Evolutionary conservation across 2,888 invertebrate species (phyloP).

Genomic region (Drosophila percnosoma): DNA sequence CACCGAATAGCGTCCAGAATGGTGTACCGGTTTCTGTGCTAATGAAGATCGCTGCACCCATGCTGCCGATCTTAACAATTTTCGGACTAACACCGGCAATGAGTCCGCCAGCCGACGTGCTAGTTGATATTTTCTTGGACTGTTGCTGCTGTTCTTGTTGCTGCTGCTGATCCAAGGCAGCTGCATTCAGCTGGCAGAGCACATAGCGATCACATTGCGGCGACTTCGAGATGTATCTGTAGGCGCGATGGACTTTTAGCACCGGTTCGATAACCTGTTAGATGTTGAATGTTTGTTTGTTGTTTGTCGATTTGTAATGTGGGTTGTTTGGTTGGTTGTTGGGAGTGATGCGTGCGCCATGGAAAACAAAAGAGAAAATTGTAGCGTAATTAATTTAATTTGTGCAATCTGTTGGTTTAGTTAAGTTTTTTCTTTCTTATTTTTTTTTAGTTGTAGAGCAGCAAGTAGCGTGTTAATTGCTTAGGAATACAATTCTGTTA

Average conservation of each 20-base stretch:
- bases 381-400: constrained; percentile 74
- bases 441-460: constrained; percentile 3
- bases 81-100: constrained; percentile 89
- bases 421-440: constrained; percentile 10
- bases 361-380: constrained; percentile 58
- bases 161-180: constrained; percentile 84
- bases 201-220: constrained; percentile 92
- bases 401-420: constrained; percentile 44
- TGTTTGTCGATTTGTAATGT: constrained; percentile 17
- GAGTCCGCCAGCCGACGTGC: constrained; percentile 83
- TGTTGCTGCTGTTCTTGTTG: constrained; percentile 84
- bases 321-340: constrained; percentile 23
- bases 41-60: constrained; percentile 91
- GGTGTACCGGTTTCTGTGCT: constrained; percentile 90
- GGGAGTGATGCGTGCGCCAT: constrained; percentile 37
- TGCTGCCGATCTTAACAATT: constrained; percentile 90
- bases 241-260: constrained; percentile 92
- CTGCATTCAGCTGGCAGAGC: constrained; percentile 91
- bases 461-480: constrained; percentile 26
- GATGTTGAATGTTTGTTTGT: constrained; percentile 35
- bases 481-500: constrained; percentile 20
- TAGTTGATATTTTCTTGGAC: constrained; percentile 79
- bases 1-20: constrained; percentile 92
- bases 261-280: constrained; percentile 90
- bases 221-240: constrained; percentile 89